Conservation (phyloP, 2,113 vertebrate genomes). For the Alexandromys fortis region DNA sequence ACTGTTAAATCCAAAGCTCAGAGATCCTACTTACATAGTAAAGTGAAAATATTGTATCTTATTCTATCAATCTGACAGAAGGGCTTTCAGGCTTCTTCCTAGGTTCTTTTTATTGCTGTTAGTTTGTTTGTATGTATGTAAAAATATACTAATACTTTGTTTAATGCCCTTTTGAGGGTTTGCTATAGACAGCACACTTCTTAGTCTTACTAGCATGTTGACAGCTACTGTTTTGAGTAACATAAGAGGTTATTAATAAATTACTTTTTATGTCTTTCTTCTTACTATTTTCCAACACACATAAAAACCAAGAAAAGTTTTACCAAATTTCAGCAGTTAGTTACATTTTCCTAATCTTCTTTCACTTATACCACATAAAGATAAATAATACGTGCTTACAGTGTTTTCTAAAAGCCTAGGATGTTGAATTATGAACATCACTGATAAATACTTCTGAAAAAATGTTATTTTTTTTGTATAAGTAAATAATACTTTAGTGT, state of each 20-base stretch:
- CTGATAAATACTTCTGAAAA: slow-evolving; percentile 15
- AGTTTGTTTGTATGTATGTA: neutral
- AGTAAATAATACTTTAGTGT: neutral
- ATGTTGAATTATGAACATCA: neutral
- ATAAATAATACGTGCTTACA: neutral
- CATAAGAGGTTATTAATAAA: neutral
- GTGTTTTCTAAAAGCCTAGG: neutral
- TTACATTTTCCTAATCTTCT: neutral
- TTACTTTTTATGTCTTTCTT: neutral
- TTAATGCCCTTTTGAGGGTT: neutral
- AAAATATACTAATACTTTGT: neutral
- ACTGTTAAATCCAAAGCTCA: neutral
- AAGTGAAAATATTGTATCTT: neutral
- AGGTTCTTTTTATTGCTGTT: neutral
- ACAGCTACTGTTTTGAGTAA: neutral
- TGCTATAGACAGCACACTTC: neutral
- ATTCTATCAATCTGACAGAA: neutral
- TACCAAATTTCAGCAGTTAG: neutral
- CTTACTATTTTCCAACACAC: slow-evolving; percentile 33
- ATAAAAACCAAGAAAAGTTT: neutral
- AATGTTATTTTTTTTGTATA: neutral
- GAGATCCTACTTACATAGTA: neutral
- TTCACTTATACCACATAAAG: neutral
- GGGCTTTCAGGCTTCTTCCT: neutral
- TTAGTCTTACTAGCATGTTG: neutral